phyloP scores from a whole-genome alignment of 2,888 invertebrate genomes.

The Prostheceraeus crozeri region DNA sequence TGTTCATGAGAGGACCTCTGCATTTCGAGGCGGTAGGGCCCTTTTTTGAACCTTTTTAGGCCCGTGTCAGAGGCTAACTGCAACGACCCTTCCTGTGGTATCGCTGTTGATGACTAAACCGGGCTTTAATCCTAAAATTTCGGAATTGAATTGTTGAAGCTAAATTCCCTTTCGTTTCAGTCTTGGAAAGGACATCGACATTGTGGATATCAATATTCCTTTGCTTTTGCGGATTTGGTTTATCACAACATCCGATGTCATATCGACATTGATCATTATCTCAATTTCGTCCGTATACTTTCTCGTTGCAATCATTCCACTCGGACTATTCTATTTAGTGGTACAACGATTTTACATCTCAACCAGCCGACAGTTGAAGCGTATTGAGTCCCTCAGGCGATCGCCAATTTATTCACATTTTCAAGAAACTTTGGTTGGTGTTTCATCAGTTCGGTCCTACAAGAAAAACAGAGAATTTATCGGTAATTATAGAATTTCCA shows the following conservation, averaged over 20 bases:
- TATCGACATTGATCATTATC: constrained; percentile 36
- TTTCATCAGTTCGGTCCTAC: constrained; percentile 73
- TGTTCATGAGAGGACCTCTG: no score
- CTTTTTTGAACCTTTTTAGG: no score
- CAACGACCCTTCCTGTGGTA: no score
- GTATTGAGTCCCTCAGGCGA: constrained; percentile 81
- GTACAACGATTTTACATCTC: constrained; percentile 80
- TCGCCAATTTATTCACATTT: constrained; percentile 96
- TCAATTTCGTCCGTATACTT: constrained; percentile 37
- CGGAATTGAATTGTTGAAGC: no score
- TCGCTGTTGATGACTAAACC: no score
- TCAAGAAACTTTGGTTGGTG: constrained; percentile 76
- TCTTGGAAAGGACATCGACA: constrained; percentile 42
- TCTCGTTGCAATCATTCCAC: constrained; percentile 35
- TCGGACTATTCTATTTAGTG: constrained; percentile 44
- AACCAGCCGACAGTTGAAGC: constrained; percentile 82
- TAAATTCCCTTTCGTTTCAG: constrained; percentile 41
- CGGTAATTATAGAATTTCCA: constrained; percentile 38
- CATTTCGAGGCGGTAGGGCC: no score
- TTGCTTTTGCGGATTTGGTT: constrained; percentile 35
- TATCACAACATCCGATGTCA: constrained; percentile 20
- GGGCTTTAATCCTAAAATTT: no score
- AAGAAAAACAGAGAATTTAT: constrained; percentile 73
- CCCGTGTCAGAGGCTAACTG: no score
- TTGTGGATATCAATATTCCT: constrained; percentile 40